Base-by-base conservation (phyloP, 1,140 invertebrate genomes). In the Nephotettix cincticeps region DNA sequence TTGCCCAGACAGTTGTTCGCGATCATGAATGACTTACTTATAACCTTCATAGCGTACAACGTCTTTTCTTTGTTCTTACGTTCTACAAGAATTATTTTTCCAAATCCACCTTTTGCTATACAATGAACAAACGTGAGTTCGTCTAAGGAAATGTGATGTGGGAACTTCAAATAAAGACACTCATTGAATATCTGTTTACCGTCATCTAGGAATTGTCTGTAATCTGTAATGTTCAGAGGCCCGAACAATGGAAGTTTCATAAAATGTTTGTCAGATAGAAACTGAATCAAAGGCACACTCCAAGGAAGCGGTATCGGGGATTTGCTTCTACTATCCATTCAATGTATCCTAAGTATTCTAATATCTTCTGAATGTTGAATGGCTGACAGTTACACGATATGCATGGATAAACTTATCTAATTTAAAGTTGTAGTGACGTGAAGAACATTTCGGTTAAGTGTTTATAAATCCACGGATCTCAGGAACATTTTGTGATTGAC, bases 51-150 rank as follows among this genome's bases (percentile, higher is more conserved):
- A 0, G 95, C 95, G 79, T 90, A 95, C 75, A 85, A 92, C 75
- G 84, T 4, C 19, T 63, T 2, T 11, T 17, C 80, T n/a, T n/a
- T n/a, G 1, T 73, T n/a, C 70, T 82, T 81, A 77, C 92, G 86
- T 80, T 90, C 90, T 13, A 93, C 90, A 27, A 97, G 84, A 82
- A 93, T 88, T 0, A 97, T 95, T 27, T 91, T 84, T 1, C 95
- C 95, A 82, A 96, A 97, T 0, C 93, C 94, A 11, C 95, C 95
- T 0, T 91, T 93, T 0, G 95, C 95, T 25, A 97, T 80, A 0
- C 93, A 93, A 79, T 89, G 89, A 23, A 91, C 84, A 68, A 85
- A 63, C 3, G 84, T 79, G 70, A 84, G 86, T 71, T 85, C 82
- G 0, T 80, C 72, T 0, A 82, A 29, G 27, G 58, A 28, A 9